phyloP scores from a whole-genome alignment of 2,888 invertebrate species.

The Catocala fraxini region DNA sequence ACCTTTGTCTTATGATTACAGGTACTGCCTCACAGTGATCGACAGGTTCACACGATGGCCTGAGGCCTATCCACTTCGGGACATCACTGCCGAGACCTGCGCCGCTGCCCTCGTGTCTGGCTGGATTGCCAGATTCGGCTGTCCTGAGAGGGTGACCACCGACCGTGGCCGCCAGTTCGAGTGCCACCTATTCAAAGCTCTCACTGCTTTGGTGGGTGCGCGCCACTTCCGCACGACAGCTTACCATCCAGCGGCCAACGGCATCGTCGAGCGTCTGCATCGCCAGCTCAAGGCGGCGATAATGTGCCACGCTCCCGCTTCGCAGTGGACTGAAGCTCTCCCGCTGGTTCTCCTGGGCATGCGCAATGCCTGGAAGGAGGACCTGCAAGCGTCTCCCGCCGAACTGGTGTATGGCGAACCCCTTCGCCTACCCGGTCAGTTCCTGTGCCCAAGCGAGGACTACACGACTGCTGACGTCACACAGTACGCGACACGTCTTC shows the following conservation, averaged over 20 bases:
- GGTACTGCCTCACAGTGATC: slow-evolving; percentile 34
- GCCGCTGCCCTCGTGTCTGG: no score
- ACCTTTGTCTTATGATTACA: slow-evolving; percentile 12
- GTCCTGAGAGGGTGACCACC: slow-evolving; percentile 1
- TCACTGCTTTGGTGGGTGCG: not conserved
- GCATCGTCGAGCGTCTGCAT: not conserved
- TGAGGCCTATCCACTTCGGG: no score
- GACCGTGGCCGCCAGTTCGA: slow-evolving; percentile 6
- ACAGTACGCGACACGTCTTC: not conserved
- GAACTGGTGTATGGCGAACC: no score
- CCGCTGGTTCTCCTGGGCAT: no score
- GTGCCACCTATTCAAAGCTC: not conserved
- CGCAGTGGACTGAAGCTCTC: slow-evolving; percentile 33
- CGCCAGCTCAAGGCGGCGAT: slow-evolving; percentile 47
- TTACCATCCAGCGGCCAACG: no score
- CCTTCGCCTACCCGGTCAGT: no score
- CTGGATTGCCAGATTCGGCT: not conserved
- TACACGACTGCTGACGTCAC: not conserved
- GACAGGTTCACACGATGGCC: slow-evolving; percentile 37
- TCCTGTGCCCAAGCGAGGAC: no score
- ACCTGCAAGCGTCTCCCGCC: no score
- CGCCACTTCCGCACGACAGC: no score
- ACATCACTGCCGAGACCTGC: slow-evolving; percentile 47
- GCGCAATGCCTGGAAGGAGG: no score
- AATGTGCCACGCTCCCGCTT: slow-evolving; percentile 32